Percentiles rank a stretch among this genome's conserved stretches.
Conservation (phyloP, 2,797 vertebrate genomes). For the Aplochiton taeniatus region DNA sequence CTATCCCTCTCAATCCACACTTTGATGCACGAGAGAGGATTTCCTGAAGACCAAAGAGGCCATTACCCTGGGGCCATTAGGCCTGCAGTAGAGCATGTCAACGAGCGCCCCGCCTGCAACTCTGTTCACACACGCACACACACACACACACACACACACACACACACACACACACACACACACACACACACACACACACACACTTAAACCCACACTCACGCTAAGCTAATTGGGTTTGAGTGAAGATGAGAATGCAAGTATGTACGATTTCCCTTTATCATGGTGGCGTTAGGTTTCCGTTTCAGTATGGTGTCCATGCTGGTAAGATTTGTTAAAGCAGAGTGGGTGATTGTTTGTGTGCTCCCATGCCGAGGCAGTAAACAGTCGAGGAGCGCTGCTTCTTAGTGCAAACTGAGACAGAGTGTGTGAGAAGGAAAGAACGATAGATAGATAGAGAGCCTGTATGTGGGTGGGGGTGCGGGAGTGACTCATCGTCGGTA, state of each 20-base stretch:
- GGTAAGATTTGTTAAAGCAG: neutral
- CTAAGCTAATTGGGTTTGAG: too few species aligned
- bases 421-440: neutral
- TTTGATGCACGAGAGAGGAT: constrained; percentile 77
- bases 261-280: too few species aligned
- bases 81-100: constrained; percentile 79
- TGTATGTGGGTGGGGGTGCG: constrained; percentile 3
- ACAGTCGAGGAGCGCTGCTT: too few species aligned
- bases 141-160: constrained; percentile 1
- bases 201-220: too few species aligned
- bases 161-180: too few species aligned
- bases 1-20: constrained; percentile 38
- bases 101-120: constrained; percentile 68
- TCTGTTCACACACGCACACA: constrained; percentile 65
- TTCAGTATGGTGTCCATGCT: neutral
- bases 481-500: constrained; percentile 71
- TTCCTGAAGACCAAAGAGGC: constrained; percentile 78
- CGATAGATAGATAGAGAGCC: neutral
- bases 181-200: too few species aligned
- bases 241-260: neutral
- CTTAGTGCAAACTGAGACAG: too few species aligned
- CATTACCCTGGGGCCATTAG: constrained; percentile 82
- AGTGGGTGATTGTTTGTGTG: constrained; percentile 26
- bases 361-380: neutral
- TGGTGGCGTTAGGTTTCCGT: too few species aligned